Evolutionary conservation across 2,113 vertebrate species (phyloP).

Genomic region (Dermatemys mawii): DNA sequence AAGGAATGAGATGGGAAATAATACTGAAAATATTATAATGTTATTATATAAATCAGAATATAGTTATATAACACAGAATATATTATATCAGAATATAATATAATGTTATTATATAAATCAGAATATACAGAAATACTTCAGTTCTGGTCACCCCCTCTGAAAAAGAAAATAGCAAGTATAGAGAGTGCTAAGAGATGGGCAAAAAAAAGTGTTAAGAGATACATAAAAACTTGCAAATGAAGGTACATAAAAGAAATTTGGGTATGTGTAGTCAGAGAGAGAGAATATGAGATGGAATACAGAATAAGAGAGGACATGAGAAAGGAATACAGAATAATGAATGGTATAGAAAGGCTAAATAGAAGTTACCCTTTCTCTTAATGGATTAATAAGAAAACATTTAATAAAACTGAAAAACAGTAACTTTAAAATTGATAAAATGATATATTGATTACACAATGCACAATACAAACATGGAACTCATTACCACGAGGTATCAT

Average conservation of each 20-base stretch:
- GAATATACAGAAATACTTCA: background rate
- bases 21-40: background rate
- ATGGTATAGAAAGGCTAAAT: constrained; percentile 50
- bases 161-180: background rate
- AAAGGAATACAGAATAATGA: constrained; percentile 46
- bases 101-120: background rate
- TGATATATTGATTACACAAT: background rate
- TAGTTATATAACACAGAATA: background rate
- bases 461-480: background rate
- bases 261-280: constrained; percentile 55
- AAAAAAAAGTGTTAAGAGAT: background rate
- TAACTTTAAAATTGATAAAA: background rate
- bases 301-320: background rate
- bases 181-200: background rate
- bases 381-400: constrained; percentile 17
- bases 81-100: background rate
- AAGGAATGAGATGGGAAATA: background rate
- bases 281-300: too few relatives aligned
- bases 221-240: background rate
- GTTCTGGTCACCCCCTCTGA: background rate
- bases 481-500: background rate
- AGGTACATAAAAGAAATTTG: background rate
- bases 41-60: background rate
- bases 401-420: background rate
- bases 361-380: constrained; percentile 35